phyloP scores from a whole-genome alignment of 2,797 vertebrate genomes.

The Rhynchonycteris naso region DNA sequence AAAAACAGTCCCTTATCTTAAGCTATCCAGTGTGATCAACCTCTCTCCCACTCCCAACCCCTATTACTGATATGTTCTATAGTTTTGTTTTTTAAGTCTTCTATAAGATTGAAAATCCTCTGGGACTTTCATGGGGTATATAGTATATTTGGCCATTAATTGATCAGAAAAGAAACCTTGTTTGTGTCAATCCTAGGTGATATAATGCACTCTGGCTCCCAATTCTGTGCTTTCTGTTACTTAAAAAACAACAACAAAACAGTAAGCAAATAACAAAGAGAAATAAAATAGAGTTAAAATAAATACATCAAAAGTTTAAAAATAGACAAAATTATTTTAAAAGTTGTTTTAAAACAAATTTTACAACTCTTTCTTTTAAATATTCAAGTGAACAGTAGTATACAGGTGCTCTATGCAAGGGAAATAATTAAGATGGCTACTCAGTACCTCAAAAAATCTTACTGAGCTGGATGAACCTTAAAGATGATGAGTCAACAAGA shows the following conservation, averaged over 20 bases:
- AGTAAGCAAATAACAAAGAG: not conserved
- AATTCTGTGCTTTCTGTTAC: not conserved
- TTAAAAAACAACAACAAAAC: not conserved
- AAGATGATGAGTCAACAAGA: not conserved
- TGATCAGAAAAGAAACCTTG: not conserved
- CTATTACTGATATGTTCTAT: slow-evolving; percentile 7
- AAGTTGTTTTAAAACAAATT: not conserved
- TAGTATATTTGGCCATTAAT: not conserved
- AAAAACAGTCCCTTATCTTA: not conserved
- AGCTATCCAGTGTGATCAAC: not conserved
- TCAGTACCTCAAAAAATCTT: not conserved
- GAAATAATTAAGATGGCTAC: not conserved
- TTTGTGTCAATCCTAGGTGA: not conserved
- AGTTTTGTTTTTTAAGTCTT: not conserved
- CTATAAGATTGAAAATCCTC: not conserved
- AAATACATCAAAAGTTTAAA: not conserved
- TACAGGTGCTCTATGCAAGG: not conserved
- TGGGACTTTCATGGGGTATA: not conserved
- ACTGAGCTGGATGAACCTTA: not conserved
- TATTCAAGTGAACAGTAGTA: not conserved
- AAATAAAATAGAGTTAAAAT: slow-evolving; percentile 19
- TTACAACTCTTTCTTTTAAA: not conserved
- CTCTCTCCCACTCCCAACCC: not conserved
- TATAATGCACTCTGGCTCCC: not conserved
- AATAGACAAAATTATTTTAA: not conserved